Percentiles rank a stretch among this genome's conserved stretches.
Conservation (phyloP, 2,888 invertebrate species). For the Notodonta dromedarius region DNA sequence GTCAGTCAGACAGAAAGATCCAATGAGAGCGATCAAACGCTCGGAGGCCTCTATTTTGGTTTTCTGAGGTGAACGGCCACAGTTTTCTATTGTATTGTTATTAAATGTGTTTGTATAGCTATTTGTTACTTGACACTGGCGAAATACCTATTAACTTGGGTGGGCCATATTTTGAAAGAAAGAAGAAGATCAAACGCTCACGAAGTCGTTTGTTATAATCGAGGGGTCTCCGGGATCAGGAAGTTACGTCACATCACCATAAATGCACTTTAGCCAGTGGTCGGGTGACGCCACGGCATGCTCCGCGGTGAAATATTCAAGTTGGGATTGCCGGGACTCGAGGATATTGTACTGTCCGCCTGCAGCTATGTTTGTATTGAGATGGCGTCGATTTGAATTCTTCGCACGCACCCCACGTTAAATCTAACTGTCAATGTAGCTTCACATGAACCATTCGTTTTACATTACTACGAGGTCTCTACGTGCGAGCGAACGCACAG, state of each 20-base stretch:
- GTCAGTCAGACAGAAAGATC: too few relatives aligned
- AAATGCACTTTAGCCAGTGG: constrained; percentile 29
- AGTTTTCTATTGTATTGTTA: too few relatives aligned
- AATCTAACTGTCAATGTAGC: constrained; percentile 46
- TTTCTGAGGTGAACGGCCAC: too few relatives aligned
- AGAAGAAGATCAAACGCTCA: background rate
- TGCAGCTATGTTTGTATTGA: constrained; percentile 50
- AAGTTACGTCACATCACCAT: constrained; percentile 24
- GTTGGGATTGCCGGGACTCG: constrained; percentile 46
- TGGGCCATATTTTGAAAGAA: too few relatives aligned
- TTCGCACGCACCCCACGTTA: constrained; percentile 43
- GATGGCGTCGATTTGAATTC: constrained; percentile 55
- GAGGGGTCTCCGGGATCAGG: background rate
- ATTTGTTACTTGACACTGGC: too few relatives aligned
- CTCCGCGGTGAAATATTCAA: constrained; percentile 44
- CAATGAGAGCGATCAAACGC: too few relatives aligned
- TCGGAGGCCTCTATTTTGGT: too few relatives aligned
- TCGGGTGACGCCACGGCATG: constrained; percentile 26
- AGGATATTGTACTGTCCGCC: constrained; percentile 50
- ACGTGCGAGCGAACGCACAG: too few relatives aligned
- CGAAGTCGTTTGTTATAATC: background rate
- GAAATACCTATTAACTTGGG: too few relatives aligned
- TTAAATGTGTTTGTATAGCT: too few relatives aligned
- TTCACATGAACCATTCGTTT: constrained; percentile 4
- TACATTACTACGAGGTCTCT: too few relatives aligned